These are phyloP conservation scores for Aphelenchoides avenae DNA, from an alignment of 1,140 invertebrate genomes.

Conservation along the genomic window DNA sequence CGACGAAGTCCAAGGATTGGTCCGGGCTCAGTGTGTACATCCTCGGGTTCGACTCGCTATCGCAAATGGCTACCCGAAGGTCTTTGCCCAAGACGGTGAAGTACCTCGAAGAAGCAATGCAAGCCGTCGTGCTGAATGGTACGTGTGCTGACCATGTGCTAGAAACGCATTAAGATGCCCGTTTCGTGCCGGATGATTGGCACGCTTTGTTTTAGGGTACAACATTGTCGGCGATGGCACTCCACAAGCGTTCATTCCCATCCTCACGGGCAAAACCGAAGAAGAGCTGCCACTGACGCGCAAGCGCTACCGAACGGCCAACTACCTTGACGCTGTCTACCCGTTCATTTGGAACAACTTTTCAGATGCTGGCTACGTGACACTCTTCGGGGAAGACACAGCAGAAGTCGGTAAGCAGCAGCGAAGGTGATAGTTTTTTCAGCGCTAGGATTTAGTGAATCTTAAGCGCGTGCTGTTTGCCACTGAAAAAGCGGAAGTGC, in stretches of 20 bases:
- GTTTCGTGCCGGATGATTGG: too few relatives aligned
- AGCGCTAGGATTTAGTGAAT: too few relatives aligned
- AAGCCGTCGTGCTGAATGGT: constrained; percentile 51
- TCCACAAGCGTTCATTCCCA: constrained; percentile 82
- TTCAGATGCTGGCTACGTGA: constrained; percentile 68
- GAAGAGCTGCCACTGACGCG: constrained; percentile 70
- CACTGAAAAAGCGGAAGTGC: too few relatives aligned
- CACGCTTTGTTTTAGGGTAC: too few relatives aligned
- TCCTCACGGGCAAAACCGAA: constrained; percentile 80
- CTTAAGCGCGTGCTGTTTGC: too few relatives aligned
- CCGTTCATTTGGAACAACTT: constrained; percentile 65
- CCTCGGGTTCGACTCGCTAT: constrained; percentile 84
- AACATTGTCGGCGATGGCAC: constrained; percentile 82
- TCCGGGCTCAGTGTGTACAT: constrained; percentile 75
- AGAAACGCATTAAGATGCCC: too few relatives aligned
- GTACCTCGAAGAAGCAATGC: constrained; percentile 80
- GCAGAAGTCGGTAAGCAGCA: constrained; percentile 70
- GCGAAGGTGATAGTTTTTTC: too few relatives aligned
- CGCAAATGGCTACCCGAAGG: constrained; percentile 77
- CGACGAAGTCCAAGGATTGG: too few relatives aligned
- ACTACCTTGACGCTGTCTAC: constrained; percentile 71
- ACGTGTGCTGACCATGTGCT: too few relatives aligned
- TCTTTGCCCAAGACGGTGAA: constrained; percentile 76
- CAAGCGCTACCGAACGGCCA: constrained; percentile 69
- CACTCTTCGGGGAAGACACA: constrained; percentile 80